phyloP scores from a whole-genome alignment of 2,888 invertebrate species.

The Chymomyza caudatula region DNA sequence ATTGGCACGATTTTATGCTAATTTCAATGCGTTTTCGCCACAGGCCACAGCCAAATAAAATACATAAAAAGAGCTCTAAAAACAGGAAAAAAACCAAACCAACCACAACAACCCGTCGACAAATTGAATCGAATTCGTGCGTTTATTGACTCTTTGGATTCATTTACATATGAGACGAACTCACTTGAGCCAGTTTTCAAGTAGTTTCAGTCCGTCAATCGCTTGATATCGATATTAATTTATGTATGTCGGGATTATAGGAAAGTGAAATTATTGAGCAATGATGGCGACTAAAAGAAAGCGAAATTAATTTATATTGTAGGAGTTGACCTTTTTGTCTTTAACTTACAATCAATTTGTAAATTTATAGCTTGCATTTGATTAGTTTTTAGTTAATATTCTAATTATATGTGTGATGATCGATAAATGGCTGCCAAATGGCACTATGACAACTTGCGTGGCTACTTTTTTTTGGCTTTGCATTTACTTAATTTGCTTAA shows the following conservation, averaged over 20 bases:
- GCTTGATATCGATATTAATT: background rate
- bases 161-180: slow-evolving; percentile 53
- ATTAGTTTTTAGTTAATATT: slow-evolving; percentile 46
- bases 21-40: slow-evolving; percentile 47
- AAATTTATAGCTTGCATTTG: slow-evolving; percentile 25
- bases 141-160: slow-evolving; percentile 58
- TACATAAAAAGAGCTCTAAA: background rate
- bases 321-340: slow-evolving; percentile 33
- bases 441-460: background rate
- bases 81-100: slow-evolving; percentile 3
- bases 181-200: slow-evolving; percentile 47
- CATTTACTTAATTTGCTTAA: slow-evolving; percentile 3
- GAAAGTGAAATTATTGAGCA: slow-evolving; percentile 15
- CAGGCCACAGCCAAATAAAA: slow-evolving; percentile 3
- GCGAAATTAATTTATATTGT: slow-evolving; percentile 38
- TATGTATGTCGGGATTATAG: background rate
- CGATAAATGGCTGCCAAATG: slow-evolving; percentile 18
- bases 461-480: background rate
- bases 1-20: slow-evolving; percentile 59
- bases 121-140: slow-evolving; percentile 57
- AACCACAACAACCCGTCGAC: slow-evolving; percentile 39
- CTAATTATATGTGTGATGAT: slow-evolving; percentile 44
- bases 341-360: slow-evolving; percentile 50
- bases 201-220: background rate
- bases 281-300: slow-evolving; percentile 31